Base-by-base conservation (phyloP, 2,797 vertebrate genomes). In the Avahi laniger region DNA sequence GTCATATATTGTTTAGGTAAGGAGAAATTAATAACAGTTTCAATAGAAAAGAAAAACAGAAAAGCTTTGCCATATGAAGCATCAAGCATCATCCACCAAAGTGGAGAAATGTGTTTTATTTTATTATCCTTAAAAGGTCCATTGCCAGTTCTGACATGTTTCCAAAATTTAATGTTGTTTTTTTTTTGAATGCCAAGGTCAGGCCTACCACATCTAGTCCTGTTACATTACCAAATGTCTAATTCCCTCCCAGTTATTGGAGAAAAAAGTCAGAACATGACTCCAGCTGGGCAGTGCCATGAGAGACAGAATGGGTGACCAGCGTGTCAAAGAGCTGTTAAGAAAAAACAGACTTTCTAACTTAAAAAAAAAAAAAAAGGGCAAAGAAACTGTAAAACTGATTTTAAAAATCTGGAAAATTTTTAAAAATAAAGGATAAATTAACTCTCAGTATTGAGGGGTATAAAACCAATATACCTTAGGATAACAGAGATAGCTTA, bases 371-470 rank as follows among this genome's bases (percentile, higher is more conserved):
- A 41, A 57, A 43, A 54, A 54, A 33, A 75, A 63, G 8, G 4
- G 13, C 13, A 52, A 35, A 73, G 14, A 38, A 24, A 10, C 70
- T 18, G n/a, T 22, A 75, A 93, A 48, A 67, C 43, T 17, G 11
- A 72, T 54, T 54, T 70, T 17, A 5, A 89, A 89, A 48, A 35
- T 48, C 57, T 54, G 41, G 22, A 54, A 35, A n/a, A 20, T 46
- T 79, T 90, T 80, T 81, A 80, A 8, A n/a, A 84, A 82, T 94
- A 83, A 84, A 96, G 43, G 20, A 84, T 33, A 78, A 86, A 87
- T 63, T 38, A 90, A 90, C 18, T 65, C 46, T 30, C n/a, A 90
- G 57, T 67, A 57, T 18, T 33, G 7, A 82, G 38, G 20, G 38
- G 9, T 81, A 50, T 61, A 13, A 94, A 93, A 87, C 24, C 28